Evolutionary conservation across 2,888 invertebrate genomes (phyloP).

Genomic region (Philereme transversata): DNA sequence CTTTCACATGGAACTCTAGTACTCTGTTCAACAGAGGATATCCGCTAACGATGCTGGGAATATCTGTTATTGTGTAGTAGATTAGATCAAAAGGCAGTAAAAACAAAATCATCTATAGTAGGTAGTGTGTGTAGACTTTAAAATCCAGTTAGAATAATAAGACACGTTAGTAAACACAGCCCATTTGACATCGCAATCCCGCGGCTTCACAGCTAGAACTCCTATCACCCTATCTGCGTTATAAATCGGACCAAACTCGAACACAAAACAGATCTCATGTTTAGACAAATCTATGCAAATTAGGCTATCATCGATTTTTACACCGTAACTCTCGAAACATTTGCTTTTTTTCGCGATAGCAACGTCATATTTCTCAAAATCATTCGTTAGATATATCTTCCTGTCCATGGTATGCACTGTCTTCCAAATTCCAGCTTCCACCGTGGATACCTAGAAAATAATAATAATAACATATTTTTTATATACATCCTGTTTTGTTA

Average conservation of each 20-base stretch:
- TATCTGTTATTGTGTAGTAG: no score
- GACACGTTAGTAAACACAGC: conserved; percentile 57
- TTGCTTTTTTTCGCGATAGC: conserved; percentile 38
- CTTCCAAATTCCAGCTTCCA: conserved; percentile 67
- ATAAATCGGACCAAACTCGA: conserved; percentile 72
- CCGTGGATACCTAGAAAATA: no score
- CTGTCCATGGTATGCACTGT: conserved; percentile 69
- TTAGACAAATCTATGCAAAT: conserved; percentile 63
- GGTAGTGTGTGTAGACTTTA: conserved; percentile 45
- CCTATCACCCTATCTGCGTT: conserved; percentile 61
- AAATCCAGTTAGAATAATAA: conserved; percentile 49
- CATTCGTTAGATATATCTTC: conserved; percentile 65
- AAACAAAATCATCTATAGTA: conserved; percentile 39
- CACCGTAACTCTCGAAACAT: conserved; percentile 62
- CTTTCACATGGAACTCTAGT: no score
- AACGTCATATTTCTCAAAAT: conserved; percentile 55
- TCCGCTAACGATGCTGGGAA: background rate
- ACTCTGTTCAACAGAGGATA: no score
- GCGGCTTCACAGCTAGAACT: conserved; percentile 57
- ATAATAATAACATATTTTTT: no score
- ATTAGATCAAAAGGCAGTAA: background rate
- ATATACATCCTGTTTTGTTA: no score
- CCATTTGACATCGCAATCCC: conserved; percentile 57
- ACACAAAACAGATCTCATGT: conserved; percentile 66
- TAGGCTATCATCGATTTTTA: conserved; percentile 56